Evolutionary conservation across 2,113 vertebrate genomes (phyloP).

Genomic region (Archocentrus centrarchus): DNA sequence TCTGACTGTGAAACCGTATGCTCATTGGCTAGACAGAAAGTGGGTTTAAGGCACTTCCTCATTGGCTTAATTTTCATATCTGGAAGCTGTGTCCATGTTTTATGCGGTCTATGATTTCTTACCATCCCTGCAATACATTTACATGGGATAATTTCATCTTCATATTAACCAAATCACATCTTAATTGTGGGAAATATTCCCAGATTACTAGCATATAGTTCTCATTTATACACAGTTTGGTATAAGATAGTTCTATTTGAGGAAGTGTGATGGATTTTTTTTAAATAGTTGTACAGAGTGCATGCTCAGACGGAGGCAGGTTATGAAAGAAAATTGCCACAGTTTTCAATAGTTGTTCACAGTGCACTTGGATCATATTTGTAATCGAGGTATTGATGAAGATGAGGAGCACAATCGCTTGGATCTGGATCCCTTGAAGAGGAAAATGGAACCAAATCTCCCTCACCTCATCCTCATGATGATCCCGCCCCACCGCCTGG

Average conservation of each 20-base stretch:
- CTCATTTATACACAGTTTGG: neutral
- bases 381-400: conserved; percentile 84
- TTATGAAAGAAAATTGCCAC: neutral
- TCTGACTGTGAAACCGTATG: no score
- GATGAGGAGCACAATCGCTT: conserved; percentile 88
- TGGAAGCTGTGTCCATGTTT: neutral
- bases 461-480: conserved; percentile 96
- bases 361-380: neutral
- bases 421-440: conserved; percentile 87
- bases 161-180: neutral
- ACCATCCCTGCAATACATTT: neutral
- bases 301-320: neutral
- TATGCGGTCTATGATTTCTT: neutral
- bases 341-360: neutral
- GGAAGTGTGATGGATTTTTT: neutral
- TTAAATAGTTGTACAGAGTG: neutral
- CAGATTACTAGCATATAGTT: neutral
- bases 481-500: conserved; percentile 91
- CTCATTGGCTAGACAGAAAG: no score
- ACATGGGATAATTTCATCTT: neutral
- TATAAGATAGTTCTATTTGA: neutral
- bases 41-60: no score
- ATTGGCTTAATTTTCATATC: no score
- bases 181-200: neutral
- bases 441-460: conserved; percentile 85